Conservation (phyloP, 2,888 invertebrate species). For the Nematopogon swammerdamellus region DNA sequence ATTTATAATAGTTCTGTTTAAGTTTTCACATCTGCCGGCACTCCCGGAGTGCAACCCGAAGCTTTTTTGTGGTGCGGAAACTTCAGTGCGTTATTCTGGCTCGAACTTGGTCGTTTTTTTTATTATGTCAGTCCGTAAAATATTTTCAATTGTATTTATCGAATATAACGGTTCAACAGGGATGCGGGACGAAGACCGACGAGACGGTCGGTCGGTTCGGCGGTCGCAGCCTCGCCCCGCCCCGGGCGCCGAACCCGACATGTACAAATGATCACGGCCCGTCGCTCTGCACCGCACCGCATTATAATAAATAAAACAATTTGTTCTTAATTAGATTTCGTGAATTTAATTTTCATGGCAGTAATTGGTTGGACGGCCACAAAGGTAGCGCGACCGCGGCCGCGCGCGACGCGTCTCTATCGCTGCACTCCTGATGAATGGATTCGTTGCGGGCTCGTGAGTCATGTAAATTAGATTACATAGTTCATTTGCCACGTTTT, state of each 20-base stretch:
- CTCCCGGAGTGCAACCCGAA: too few relatives aligned
- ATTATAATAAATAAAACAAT: slow-evolving; percentile 59
- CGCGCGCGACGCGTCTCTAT: slow-evolving; percentile 30
- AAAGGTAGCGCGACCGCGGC: slow-evolving; percentile 22
- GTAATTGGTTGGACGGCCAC: slow-evolving; percentile 55
- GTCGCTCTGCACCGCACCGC: slow-evolving; percentile 27
- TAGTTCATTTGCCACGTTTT: too few relatives aligned
- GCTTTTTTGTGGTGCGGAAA: too few relatives aligned
- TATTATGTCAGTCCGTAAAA: too few relatives aligned
- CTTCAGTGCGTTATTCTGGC: too few relatives aligned
- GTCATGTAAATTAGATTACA: too few relatives aligned
- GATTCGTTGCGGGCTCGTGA: neutral
- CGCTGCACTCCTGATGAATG: slow-evolving; percentile 19
- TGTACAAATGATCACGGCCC: slow-evolving; percentile 44
- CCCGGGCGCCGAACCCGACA: slow-evolving; percentile 48
- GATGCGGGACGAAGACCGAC: slow-evolving; percentile 9
- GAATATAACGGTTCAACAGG: slow-evolving; percentile 1
- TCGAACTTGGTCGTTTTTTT: too few relatives aligned
- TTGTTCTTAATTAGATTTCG: slow-evolving; percentile 58
- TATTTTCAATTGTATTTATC: too few relatives aligned
- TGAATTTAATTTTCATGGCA: slow-evolving; percentile 57
- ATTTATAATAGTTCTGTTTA: too few relatives aligned
- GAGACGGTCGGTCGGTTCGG: slow-evolving; percentile 16
- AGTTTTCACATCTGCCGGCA: too few relatives aligned
- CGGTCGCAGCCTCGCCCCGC: slow-evolving; percentile 30